Evolutionary conservation across 2,797 vertebrate genomes (phyloP), one percentile per base, ranked within the genome.

Genomic region (Syngnathus acus): DNA sequence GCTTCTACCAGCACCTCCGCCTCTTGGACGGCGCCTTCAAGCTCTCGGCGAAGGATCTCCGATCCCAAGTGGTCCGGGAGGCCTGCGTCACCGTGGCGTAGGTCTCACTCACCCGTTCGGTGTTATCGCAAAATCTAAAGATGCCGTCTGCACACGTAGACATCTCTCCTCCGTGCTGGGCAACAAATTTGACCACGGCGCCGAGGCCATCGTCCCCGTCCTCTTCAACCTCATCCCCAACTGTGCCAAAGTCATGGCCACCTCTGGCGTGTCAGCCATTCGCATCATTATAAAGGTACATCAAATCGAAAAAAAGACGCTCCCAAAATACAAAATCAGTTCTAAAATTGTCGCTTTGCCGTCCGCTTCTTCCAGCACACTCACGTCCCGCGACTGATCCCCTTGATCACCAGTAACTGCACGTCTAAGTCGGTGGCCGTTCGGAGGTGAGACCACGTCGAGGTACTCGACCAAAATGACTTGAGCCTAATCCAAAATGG

Each of bases 211-310:
- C 32, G 94, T 99, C 77, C 96, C 97, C 58, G 94, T 95, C 32
- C 92, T 99, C 72, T 99, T 99, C 85, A 98, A 99, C 82, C 94
- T 99, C 81, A 94, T 99, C 79, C 96, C 97, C 77, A 99, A 98
- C 86, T 96, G 95, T 85, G 95, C 95, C 84, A 99, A 98, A 91
- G 86, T 99, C 79, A 99, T 98, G 96, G 93, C 97, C 64, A 93
- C 91, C 19, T 98, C 97, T 1, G 97, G 96, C 8, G 96, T 94
- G 0, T 94, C 92, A 0, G 95, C 97, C 60, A 98, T 99, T 77
- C 92, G 96, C 71, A 95, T 96, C 84, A 97, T 99, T 78, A 98
- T 98, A 78, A 91, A 93, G 86, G 97, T 98, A 82, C 42, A 3
- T 13, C 32, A 32, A 32, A 32, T 32, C 32, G 32, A 32, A 13